phyloP scores from a whole-genome alignment of 1,140 invertebrate species.

The Helicoverpa zea region DNA sequence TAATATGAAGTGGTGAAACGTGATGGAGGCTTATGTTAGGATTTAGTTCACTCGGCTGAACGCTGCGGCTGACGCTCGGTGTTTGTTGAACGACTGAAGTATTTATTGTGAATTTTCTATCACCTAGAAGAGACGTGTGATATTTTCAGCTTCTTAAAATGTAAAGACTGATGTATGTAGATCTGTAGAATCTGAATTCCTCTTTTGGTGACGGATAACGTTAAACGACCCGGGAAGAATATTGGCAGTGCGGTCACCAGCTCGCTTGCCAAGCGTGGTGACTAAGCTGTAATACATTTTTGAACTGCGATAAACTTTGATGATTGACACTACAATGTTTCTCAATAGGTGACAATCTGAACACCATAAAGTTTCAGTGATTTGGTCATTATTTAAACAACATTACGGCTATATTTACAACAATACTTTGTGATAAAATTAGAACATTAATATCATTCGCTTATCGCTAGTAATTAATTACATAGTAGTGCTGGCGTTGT shows the following conservation, averaged over 20 bases:
- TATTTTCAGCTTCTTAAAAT: too few species aligned
- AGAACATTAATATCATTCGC: conserved; percentile 38
- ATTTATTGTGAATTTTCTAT: too few species aligned
- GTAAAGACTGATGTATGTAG: too few species aligned
- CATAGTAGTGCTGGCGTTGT: conserved; percentile 3
- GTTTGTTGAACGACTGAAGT: too few species aligned
- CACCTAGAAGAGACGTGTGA: too few species aligned
- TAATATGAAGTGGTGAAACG: background rate
- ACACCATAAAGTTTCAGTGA: background rate
- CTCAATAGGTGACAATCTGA: background rate
- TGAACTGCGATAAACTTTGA: too few species aligned
- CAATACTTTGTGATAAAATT: conserved; percentile 16
- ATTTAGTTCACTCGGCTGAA: background rate
- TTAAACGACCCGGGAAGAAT: conserved; percentile 1
- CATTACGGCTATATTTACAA: background rate
- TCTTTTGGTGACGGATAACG: background rate
- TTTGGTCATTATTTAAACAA: background rate
- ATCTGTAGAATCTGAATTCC: background rate
- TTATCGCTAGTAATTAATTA: conserved; percentile 36
- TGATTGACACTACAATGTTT: background rate
- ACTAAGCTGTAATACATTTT: background rate
- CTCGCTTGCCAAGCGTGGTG: conserved; percentile 1
- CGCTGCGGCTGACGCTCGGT: too few species aligned
- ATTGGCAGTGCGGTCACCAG: background rate
- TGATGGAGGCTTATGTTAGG: background rate